These are phyloP conservation scores for Origma solitaria DNA, from an alignment of 2,113 vertebrate genomes.

Conservation along the genomic window DNA sequence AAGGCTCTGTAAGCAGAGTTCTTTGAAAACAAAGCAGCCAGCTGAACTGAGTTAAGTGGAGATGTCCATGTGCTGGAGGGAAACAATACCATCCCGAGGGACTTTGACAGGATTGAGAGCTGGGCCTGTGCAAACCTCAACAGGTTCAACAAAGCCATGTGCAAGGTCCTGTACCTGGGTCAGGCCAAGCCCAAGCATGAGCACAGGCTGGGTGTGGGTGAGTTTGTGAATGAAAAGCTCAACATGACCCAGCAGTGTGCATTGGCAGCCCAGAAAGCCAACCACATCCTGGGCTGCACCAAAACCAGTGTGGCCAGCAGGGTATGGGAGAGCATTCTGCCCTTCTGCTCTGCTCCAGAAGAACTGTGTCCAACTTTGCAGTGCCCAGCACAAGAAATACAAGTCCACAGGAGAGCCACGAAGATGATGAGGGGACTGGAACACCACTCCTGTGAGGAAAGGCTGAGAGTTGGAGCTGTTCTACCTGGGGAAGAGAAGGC, in stretches of 20 bases:
- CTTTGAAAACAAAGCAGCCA: neutral
- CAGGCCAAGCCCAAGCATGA: neutral
- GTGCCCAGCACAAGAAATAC: neutral
- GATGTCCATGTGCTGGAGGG: neutral
- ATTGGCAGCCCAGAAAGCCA: neutral
- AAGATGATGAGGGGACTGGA: neutral
- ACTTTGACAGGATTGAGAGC: neutral
- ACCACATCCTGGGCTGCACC: neutral
- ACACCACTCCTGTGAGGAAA: neutral
- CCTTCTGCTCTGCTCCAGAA: neutral
- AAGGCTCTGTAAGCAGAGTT: neutral
- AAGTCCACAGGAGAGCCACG: accelerated
- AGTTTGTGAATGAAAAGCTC: neutral
- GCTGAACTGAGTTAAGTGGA: neutral
- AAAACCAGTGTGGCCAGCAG: neutral
- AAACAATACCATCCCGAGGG: too few relatives aligned
- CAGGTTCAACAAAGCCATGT: neutral
- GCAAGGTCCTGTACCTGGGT: neutral
- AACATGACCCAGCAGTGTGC: neutral
- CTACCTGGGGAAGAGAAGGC: neutral
- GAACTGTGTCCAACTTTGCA: neutral
- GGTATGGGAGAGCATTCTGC: neutral
- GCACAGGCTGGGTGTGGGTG: neutral
- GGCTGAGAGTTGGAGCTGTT: neutral
- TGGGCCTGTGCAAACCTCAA: too few relatives aligned